Evolutionary conservation across 2,113 vertebrate genomes (phyloP), one percentile per base, ranked within the genome.

Genomic region (Steatornis caripensis): DNA sequence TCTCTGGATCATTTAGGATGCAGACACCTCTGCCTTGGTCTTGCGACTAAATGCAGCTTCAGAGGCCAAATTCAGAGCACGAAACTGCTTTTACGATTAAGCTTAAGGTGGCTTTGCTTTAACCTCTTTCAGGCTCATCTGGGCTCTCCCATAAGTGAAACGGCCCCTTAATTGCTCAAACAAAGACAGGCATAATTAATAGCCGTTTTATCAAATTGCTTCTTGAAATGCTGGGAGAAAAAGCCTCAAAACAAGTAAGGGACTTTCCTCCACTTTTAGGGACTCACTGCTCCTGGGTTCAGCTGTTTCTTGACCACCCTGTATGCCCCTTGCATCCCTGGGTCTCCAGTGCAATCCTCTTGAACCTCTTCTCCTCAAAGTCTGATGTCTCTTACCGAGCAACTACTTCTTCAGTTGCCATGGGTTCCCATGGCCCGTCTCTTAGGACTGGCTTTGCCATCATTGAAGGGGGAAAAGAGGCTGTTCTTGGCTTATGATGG

Each of bases 11-110:
- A 11, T 51, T 85, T 72, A 91, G 94, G 82, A 82, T 75, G 94
- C 72, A 82, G 81, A 71, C 86, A 83, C 57, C 86, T 95, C 57
- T 91, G 70, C 83, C 77, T 82, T 39, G 89, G 80, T 69, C 95
- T 86, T 94, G 88, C 72, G 81, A 72, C 72, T 65, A 84, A 94
- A 94, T 51, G 43, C 68, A 89, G 90, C 92, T 96, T 92, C 61
- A 82, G 96, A 90, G 95, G 96, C 97, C 85, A 94, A 97, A 95
- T 69, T 78, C 49, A 81, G 76, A 95, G 51, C 82, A 37, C 58
- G 74, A 45, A 22, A 71, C 74, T 61, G 75, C 91, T 94, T 95
- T 93, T 94, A 87, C 69, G 97, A 96, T 98, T 97, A 97, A 93
- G 91, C 92, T 98, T 93, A 81, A 88, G 82, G 79, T 90, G 93